Conservation (phyloP, 1,140 invertebrate species). For the Platyura marginata region DNA sequence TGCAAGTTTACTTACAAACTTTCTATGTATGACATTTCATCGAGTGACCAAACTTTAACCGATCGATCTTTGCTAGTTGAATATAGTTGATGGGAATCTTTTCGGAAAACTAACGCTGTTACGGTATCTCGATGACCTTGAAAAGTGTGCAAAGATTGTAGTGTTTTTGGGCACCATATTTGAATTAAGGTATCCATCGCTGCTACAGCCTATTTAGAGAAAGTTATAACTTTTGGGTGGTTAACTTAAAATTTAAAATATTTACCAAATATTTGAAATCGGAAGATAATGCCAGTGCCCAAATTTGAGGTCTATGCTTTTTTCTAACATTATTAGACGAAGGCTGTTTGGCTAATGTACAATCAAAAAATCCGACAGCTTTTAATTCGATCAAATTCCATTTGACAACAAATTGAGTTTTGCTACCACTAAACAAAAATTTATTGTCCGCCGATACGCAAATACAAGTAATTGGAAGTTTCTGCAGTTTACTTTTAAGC, state of each 20-base stretch:
- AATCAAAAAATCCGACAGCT: slow-evolving; percentile 13
- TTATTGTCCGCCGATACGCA: slow-evolving; percentile 56
- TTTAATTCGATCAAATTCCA: slow-evolving; percentile 36
- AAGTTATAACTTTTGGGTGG: no score
- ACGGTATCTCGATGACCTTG: slow-evolving; percentile 56
- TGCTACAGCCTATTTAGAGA: slow-evolving; percentile 36
- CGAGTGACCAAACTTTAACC: slow-evolving; percentile 84
- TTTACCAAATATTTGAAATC: slow-evolving; percentile 64
- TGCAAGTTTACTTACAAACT: slow-evolving; percentile 42
- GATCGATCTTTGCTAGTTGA: slow-evolving; percentile 67
- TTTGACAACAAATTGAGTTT: slow-evolving; percentile 76
- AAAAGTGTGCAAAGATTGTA: slow-evolving; percentile 65
- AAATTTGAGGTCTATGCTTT: slow-evolving; percentile 31
- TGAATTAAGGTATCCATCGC: slow-evolving; percentile 58
- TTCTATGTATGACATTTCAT: slow-evolving; percentile 92
- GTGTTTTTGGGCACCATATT: slow-evolving; percentile 62
- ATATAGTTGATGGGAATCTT: slow-evolving; percentile 74
- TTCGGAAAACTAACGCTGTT: slow-evolving; percentile 69
- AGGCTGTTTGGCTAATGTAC: slow-evolving; percentile 28
- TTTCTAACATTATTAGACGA: slow-evolving; percentile 31
- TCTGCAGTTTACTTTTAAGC: slow-evolving; percentile 53
- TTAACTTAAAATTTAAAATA: no score
- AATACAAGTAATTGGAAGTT: slow-evolving; percentile 61
- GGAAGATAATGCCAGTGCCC: slow-evolving; percentile 57
- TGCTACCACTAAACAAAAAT: slow-evolving; percentile 66